These are phyloP conservation scores for Tetraneura akinire DNA, from an alignment of 1,140 invertebrate species.

Conservation along the genomic window DNA sequence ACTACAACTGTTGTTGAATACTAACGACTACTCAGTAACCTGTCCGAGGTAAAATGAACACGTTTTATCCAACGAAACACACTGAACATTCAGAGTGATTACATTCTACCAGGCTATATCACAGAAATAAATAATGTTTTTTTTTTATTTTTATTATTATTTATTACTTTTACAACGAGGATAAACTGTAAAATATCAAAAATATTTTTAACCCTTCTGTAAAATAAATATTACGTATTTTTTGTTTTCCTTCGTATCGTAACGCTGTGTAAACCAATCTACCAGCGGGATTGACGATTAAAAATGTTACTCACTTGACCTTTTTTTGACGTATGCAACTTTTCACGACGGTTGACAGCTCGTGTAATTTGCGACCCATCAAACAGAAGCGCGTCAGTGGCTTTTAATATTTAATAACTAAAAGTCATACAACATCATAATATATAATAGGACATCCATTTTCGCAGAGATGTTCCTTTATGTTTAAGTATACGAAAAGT, in stretches of 20 bases:
- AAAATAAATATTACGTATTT: background rate
- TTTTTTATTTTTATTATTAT: background rate
- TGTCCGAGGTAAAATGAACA: background rate
- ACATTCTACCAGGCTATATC: background rate
- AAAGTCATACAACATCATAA: background rate
- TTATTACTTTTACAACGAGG: background rate
- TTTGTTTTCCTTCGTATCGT: background rate
- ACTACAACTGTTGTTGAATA: background rate
- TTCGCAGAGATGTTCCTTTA: background rate
- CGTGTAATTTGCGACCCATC: background rate
- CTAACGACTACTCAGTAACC: slow-evolving; percentile 17
- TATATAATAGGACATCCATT: slow-evolving; percentile 18
- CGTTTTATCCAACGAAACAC: slow-evolving; percentile 1
- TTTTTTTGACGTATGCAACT: slow-evolving; percentile 8
- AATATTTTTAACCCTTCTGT: background rate
- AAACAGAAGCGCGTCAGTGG: background rate
- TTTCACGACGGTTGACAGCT: slow-evolving; percentile 36
- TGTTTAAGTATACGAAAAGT: background rate
- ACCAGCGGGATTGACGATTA: background rate
- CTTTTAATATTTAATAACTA: slow-evolving; percentile 44
- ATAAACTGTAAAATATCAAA: background rate
- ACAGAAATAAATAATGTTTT: slow-evolving; percentile 12
- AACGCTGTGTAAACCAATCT: too few species aligned
- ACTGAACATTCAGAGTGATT: slow-evolving; percentile 10
- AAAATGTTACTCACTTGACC: slow-evolving; percentile 41